Conservation (phyloP, 2,888 invertebrate genomes). For the Melanchra persicariae region DNA sequence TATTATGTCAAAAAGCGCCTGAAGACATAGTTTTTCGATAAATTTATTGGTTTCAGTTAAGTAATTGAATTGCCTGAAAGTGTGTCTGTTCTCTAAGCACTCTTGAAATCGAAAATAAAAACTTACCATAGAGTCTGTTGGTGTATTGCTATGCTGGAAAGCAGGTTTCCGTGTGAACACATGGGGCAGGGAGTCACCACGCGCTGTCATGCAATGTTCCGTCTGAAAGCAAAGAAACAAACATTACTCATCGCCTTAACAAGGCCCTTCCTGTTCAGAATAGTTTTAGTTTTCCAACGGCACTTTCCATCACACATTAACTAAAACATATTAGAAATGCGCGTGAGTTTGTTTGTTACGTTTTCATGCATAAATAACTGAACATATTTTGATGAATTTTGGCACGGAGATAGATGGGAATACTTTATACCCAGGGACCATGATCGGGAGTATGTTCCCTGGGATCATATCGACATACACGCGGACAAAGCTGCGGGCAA, state of each 20-base stretch:
- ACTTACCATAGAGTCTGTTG: constrained; percentile 74
- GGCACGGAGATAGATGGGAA: too few relatives aligned
- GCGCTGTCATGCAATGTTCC: constrained; percentile 70
- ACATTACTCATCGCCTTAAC: constrained; percentile 44
- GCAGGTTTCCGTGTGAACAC: constrained; percentile 83
- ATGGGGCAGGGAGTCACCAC: constrained; percentile 73
- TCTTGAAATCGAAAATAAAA: neutral
- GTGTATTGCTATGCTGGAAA: constrained; percentile 73
- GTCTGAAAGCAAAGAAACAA: constrained; percentile 78
- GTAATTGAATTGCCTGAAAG: neutral
- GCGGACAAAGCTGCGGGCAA: neutral
- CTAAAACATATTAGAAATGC: neutral
- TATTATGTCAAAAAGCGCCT: neutral
- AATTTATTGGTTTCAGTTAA: too few relatives aligned
- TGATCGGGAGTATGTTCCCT: too few relatives aligned
- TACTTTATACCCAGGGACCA: too few relatives aligned
- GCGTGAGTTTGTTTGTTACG: neutral
- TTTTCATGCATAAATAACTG: neutral
- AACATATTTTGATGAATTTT: neutral
- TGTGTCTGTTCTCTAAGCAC: neutral
- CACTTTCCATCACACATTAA: constrained; percentile 36
- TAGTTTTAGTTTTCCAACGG: constrained; percentile 26
- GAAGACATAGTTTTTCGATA: neutral
- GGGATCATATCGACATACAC: neutral
- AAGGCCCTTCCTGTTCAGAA: constrained; percentile 45